A percentile compares a stretch with the other conserved stretches of the same genome.
phyloP scores from a whole-genome alignment of 1,140 invertebrate species.

The Zaprionus tsacasi region DNA sequence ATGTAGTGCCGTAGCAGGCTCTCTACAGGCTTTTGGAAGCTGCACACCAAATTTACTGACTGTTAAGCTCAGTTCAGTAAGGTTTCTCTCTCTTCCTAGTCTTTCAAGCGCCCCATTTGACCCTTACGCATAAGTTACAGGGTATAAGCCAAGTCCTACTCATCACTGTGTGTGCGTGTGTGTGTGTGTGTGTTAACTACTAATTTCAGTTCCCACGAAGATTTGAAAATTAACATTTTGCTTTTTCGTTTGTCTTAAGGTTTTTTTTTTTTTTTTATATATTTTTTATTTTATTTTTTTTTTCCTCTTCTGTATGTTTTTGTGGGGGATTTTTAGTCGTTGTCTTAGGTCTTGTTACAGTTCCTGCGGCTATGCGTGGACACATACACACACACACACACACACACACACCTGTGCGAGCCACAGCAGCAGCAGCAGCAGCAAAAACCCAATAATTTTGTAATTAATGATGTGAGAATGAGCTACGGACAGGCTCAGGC shows the following conservation, averaged over 20 bases:
- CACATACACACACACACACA: conserved; percentile 49
- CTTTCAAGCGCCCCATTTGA: background rate
- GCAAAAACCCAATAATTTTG: conserved; percentile 72
- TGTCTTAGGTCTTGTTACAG: conserved; percentile 69
- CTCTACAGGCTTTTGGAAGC: background rate
- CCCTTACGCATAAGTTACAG: background rate
- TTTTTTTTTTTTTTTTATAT: conserved; percentile 24
- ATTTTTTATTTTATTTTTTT: conserved; percentile 13
- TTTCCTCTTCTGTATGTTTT: background rate
- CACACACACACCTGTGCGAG: conserved; percentile 58
- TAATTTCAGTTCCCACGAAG: conserved; percentile 80
- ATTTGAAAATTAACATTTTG: conserved; percentile 81
- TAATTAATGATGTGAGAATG: conserved; percentile 82
- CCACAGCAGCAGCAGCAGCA: conserved; percentile 10
- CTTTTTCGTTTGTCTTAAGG: conserved; percentile 38
- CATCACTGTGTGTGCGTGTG: conserved; percentile 29
- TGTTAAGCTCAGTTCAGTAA: background rate
- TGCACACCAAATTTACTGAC: background rate
- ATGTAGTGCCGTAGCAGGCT: background rate
- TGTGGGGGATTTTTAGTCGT: conserved; percentile 33
- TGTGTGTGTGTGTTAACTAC: conserved; percentile 63
- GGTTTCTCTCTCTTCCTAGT: background rate
- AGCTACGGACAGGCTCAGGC: conserved; percentile 62
- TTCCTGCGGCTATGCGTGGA: conserved; percentile 70
- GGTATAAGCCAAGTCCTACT: conserved; percentile 28